Percentiles rank a stretch among this genome's conserved stretches.
These are phyloP conservation scores for Phrynocephalus vlangalii DNA, from an alignment of 2,797 vertebrate species.

Conservation along the genomic window DNA sequence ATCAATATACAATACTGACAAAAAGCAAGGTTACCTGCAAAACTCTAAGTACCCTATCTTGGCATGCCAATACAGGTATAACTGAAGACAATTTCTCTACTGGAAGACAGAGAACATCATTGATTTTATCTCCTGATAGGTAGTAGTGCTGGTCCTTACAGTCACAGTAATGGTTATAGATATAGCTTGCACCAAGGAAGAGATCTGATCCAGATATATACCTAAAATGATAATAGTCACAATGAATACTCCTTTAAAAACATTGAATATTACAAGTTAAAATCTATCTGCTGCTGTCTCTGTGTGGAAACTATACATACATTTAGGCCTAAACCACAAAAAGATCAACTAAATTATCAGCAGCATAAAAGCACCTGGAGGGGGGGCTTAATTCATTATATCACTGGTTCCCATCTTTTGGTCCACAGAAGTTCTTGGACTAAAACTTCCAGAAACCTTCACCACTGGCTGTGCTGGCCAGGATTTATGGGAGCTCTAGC, in stretches of 20 bases:
- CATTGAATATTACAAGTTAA: not conserved
- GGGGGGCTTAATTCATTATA: not conserved
- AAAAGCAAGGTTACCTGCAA: constrained; percentile 83
- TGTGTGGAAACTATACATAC: not conserved
- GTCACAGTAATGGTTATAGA: constrained; percentile 98
- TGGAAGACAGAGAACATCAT: constrained; percentile 91
- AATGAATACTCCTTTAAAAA: constrained; percentile 33
- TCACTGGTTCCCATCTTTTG: not conserved
- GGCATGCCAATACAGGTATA: constrained; percentile 90
- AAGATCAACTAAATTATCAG: not conserved
- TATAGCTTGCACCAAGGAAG: constrained; percentile 95
- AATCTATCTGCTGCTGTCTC: not conserved
- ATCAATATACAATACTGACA: constrained; percentile 10
- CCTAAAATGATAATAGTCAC: constrained; percentile 78
- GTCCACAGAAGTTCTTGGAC: not conserved
- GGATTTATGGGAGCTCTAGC: no score
- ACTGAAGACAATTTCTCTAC: constrained; percentile 81
- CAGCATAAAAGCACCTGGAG: not conserved
- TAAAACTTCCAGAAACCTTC: no score
- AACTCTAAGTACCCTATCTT: constrained; percentile 93
- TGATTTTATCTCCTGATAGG: constrained; percentile 97
- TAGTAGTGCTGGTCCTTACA: constrained; percentile 98
- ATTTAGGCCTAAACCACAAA: not conserved
- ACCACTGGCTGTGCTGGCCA: no score
- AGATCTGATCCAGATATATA: constrained; percentile 93